Evolutionary conservation across 2,113 vertebrate genomes (phyloP), one percentile per base, ranked within the genome.

Genomic region (Pseudolaguvia tuberculata): DNA sequence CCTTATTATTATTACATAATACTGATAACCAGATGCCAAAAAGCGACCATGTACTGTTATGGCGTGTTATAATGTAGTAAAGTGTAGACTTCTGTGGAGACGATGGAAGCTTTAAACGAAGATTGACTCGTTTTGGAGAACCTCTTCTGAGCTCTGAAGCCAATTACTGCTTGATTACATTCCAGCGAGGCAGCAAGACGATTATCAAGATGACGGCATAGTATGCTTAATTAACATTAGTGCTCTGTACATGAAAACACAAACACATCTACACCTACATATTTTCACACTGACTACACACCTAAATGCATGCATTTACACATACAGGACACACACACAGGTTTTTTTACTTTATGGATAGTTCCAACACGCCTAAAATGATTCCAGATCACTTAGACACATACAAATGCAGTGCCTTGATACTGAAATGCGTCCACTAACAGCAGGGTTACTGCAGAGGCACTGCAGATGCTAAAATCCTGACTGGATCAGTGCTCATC

Each of bases 381-480:
- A 15, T 18, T 50, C 48, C 13, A 50, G 48, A 2, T 50, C 48
- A 50, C 21, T 57, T 17, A 47, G 15, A 47, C 50, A n/a, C n/a
- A 57, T 23, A 56, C 50, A 67, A 21, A 23, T 29, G 8, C 73
- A 56, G 20, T 23, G 21, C 52, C 20, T 70, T 57, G 55, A 75
- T 53, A 25, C 18, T 20, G 4, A 66, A 66, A 18, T 29, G 45
- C 62, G 2, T 18, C 15, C 15, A 56, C 48, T 52, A 65, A 48
- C 21, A 52, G 61, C 61, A 62, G 69, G 18, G 45, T 53, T 63
- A 71, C 77, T 70, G 69, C 79, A 78, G 66, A 78, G 67, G 5
- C 67, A 61, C 72, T 78, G 79, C 72, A 78, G 79, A 71, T 66
- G 39, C 70, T 47, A 25, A 25, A 76, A 68, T 58, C 48, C 23